phyloP scores from a whole-genome alignment of 2,797 vertebrate species.

The Perodicticus potto region DNA sequence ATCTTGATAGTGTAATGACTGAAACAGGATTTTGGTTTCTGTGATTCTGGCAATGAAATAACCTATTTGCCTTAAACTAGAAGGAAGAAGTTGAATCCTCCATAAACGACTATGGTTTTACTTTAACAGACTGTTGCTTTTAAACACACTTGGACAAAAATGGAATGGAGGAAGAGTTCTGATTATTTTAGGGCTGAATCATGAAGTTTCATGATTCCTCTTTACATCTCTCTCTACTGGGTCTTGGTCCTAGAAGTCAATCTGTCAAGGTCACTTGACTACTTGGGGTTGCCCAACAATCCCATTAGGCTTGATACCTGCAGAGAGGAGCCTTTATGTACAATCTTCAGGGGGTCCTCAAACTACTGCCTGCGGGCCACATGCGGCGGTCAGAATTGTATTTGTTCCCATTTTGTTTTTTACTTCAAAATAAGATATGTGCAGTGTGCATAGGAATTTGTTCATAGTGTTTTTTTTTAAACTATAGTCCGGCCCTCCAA shows the following conservation, averaged over 20 bases:
- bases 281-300: not conserved
- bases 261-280: not conserved
- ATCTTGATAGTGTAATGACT: not conserved
- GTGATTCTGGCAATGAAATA: conserved; percentile 44
- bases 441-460: no score
- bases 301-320: conserved; percentile 29
- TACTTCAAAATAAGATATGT: no score
- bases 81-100: conserved; percentile 1
- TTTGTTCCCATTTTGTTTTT: no score
- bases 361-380: no score
- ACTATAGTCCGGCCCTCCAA: no score
- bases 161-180: not conserved
- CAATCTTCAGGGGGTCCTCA: not conserved
- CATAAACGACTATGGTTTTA: not conserved
- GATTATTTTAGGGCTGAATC: conserved; percentile 44
- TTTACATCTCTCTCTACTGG: not conserved
- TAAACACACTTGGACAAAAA: conserved; percentile 4
- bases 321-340: not conserved
- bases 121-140: conserved; percentile 54
- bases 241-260: not conserved
- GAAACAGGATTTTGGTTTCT: conserved; percentile 54
- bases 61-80: conserved; percentile 9
- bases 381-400: no score
- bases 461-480: no score
- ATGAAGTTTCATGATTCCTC: not conserved